Percentiles rank a stretch among this genome's conserved stretches.
Conservation (phyloP, 2,797 vertebrate genomes). For the Sparidentex hasta region DNA sequence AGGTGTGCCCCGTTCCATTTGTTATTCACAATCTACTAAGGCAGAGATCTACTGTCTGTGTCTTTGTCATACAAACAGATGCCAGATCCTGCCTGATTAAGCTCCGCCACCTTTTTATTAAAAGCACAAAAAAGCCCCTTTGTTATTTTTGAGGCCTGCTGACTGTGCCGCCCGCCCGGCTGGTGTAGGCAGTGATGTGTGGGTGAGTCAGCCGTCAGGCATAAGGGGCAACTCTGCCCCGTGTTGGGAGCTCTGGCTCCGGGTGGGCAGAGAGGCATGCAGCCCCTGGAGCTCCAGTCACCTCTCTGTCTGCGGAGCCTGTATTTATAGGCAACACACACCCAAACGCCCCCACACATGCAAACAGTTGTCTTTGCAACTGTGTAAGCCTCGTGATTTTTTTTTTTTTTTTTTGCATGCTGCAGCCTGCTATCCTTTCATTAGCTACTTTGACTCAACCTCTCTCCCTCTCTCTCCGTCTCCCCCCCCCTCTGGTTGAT, state of each 20-base stretch:
- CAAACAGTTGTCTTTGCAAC: conserved; percentile 78
- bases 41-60: conserved; percentile 37
- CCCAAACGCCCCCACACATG: conserved; percentile 65
- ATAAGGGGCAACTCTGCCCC: conserved; percentile 45
- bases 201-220: conserved; percentile 63
- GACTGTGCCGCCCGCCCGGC: conserved; percentile 42
- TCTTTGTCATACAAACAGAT: conserved; percentile 50
- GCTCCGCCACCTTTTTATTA: conserved; percentile 57
- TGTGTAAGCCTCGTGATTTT: conserved; percentile 67
- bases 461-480: conserved; percentile 14
- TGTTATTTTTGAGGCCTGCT: conserved; percentile 60
- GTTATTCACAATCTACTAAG: conserved; percentile 39
- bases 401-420: conserved; percentile 58
- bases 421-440: conserved; percentile 78
- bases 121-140: conserved; percentile 57
- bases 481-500: conserved; percentile 44
- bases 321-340: conserved; percentile 77
- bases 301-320: conserved; percentile 69
- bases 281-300: conserved; percentile 63
- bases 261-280: conserved; percentile 68
- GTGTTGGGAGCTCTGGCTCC: conserved; percentile 53
- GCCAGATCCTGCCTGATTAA: conserved; percentile 62
- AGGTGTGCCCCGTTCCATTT: conserved; percentile 31
- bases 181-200: conserved; percentile 55
- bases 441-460: conserved; percentile 71